Evolutionary conservation across 2,888 invertebrate genomes (phyloP).

Genomic region (Candidula unifasciata): DNA sequence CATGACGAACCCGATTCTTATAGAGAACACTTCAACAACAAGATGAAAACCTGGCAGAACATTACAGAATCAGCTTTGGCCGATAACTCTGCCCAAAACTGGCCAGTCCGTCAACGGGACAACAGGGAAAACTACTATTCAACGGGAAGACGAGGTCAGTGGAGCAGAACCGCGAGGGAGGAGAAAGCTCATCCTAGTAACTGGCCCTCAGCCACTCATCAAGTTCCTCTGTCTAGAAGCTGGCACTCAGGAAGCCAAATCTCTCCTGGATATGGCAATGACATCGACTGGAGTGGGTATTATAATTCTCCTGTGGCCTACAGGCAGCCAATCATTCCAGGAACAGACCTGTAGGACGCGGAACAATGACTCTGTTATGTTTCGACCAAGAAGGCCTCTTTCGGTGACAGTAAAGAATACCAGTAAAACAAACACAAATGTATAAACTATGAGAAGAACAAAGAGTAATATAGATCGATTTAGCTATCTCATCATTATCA

Average conservation of each 20-base stretch:
- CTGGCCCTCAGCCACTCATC: neutral
- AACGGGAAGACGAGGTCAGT: neutral
- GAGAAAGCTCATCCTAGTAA: too few species aligned
- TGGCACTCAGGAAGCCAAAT: neutral
- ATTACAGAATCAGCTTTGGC: neutral
- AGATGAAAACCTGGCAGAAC: neutral
- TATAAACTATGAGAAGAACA: too few species aligned
- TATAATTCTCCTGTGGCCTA: conserved; percentile 7
- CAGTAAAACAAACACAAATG: too few species aligned
- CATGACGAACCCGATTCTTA: neutral
- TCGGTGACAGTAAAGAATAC: neutral
- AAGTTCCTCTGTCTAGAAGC: neutral
- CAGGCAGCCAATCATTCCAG: conserved; percentile 40
- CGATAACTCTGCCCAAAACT: neutral
- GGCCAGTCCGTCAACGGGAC: too few species aligned
- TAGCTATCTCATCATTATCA: too few species aligned
- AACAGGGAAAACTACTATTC: too few species aligned
- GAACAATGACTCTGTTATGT: neutral
- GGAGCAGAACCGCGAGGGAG: neutral
- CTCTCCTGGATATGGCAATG: neutral
- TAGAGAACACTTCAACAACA: neutral
- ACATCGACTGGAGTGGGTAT: neutral
- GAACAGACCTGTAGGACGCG: conserved; percentile 35
- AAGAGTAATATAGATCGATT: too few species aligned
- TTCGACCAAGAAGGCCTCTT: neutral